Conservation (phyloP, 2,797 vertebrate genomes). For the Lepus oiostolus region DNA sequence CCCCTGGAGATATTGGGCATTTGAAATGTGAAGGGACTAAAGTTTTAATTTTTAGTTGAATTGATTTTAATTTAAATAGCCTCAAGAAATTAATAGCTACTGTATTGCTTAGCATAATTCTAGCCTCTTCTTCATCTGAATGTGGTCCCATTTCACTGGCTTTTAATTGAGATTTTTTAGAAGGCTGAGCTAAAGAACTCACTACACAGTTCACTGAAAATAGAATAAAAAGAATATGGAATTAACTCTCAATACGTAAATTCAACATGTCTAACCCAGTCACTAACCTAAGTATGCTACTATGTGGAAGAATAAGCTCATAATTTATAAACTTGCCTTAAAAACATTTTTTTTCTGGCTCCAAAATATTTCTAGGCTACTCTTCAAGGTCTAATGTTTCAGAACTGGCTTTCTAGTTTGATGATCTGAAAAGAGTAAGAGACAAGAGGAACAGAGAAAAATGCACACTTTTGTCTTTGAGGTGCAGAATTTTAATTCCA, state of each 20-base stretch:
- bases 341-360: background rate
- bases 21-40: background rate
- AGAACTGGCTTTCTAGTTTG: background rate
- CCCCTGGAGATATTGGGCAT: background rate
- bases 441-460: background rate
- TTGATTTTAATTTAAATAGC: slow-evolving; percentile 1
- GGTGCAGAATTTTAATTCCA: background rate
- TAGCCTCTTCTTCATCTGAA: slow-evolving; percentile 15
- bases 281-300: background rate
- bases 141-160: background rate
- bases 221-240: background rate
- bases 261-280: background rate
- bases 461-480: background rate
- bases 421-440: slow-evolving; percentile 3
- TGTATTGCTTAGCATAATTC: background rate
- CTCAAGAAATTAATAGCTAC: background rate
- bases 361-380: background rate
- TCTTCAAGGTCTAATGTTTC: background rate
- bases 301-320: background rate
- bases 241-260: background rate
- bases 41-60: background rate
- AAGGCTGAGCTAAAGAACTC: slow-evolving; percentile 9
- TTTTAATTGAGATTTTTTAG: background rate
- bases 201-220: background rate
- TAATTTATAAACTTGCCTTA: background rate